Evolutionary conservation across 2,888 invertebrate genomes (phyloP), one percentile per base, ranked within the genome.

Genomic region (Hetaerina titia): DNA sequence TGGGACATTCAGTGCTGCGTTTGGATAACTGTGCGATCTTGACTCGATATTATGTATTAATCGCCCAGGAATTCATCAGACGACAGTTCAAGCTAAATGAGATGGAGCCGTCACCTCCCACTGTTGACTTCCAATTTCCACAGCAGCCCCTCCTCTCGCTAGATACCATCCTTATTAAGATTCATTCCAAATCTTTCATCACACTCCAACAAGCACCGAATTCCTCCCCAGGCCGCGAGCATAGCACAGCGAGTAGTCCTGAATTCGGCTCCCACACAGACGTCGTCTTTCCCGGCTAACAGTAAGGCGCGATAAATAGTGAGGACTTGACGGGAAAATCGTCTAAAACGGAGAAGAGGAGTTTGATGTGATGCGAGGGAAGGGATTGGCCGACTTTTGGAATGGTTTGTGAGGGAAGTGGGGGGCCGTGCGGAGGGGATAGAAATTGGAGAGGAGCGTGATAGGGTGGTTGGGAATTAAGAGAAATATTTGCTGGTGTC

Each of bases 171-270:
- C 81, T 81, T 81, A 81, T 81, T 81, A 81, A 81, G 81, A 81
- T 25, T 81, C 81, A 81, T 31, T 13, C 81, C 81, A n/a, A 81
- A 81, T 81, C 81, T 31, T 81, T 81, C 81, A 81, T 81, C 81
- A 81, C 81, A 31, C 81, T 74, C 74, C n/a, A 74, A 74, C 74
- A 9, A 81, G 15, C 31, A 15, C 25, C 81, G 0, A 25, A 25
- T 81, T 81, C 31, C 81, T 15, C 31, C 22, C 25, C 31, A 8
- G 22, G 4, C 81, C 31, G 2, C 31, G 2, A 81, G 45, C 4
- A 45, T 45, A 45, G 4, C 45, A 45, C 45, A 45, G 45, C 45
- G 45, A 45, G 45, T 45, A 2, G 2, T 4, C 45, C 45, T 45
- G 2, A 4, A 45, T 45, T 45, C 4, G 45, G 2, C 45, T 45